Conservation (phyloP, 2,888 invertebrate genomes). For the Dolomedes plantarius region DNA sequence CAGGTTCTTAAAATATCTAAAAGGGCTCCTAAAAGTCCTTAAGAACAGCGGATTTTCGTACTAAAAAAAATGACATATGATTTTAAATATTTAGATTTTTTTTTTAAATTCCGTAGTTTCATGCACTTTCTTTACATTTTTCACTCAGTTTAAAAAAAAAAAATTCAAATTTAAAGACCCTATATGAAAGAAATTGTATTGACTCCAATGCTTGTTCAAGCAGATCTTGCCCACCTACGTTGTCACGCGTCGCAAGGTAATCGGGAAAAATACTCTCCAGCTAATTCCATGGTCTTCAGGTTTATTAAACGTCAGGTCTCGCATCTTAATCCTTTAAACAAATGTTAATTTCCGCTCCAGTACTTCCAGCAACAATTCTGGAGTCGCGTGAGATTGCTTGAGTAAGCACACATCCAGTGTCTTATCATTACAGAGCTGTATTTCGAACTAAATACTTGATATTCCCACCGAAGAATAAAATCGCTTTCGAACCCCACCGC, state of each 20-base stretch:
- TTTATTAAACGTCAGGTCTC: neutral
- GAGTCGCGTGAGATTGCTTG: neutral
- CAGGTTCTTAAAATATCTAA: too few relatives aligned
- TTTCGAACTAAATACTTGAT: neutral
- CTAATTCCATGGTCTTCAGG: neutral
- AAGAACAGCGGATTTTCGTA: too few relatives aligned
- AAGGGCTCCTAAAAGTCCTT: too few relatives aligned
- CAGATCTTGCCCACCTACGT: neutral
- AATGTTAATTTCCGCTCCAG: conserved; percentile 4
- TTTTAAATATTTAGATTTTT: too few relatives aligned
- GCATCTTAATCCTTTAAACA: neutral
- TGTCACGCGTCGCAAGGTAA: neutral
- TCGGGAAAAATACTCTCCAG: neutral
- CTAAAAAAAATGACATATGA: too few relatives aligned
- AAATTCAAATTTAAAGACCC: too few relatives aligned
- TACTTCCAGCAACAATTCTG: neutral
- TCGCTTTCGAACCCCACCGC: neutral
- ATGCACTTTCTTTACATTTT: too few relatives aligned
- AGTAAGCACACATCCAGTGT: neutral
- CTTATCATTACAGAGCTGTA: neutral
- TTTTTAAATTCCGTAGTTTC: too few relatives aligned
- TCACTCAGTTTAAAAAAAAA: too few relatives aligned
- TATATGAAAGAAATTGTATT: too few relatives aligned
- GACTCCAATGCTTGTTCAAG: too few relatives aligned
- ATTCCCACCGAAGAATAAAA: neutral